Conservation (phyloP, 1,140 invertebrate genomes). For the Vanessa tameamea region DNA sequence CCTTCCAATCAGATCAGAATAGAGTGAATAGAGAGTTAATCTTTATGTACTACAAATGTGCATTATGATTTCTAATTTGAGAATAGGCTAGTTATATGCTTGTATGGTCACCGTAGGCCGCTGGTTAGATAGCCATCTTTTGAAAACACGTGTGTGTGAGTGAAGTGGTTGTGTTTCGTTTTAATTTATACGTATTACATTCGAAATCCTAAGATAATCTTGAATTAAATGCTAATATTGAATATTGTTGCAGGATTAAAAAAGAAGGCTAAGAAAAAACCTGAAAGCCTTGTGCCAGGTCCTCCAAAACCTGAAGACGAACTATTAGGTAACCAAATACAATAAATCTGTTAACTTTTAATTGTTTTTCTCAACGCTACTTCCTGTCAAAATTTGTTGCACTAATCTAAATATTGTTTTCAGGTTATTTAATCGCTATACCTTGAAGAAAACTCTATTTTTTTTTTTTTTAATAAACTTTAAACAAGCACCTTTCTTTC, state of each 20-base stretch:
- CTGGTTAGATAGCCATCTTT: too few relatives aligned
- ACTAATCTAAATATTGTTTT: constrained; percentile 38
- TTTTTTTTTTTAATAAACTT: constrained; percentile 46
- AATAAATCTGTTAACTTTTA: background rate
- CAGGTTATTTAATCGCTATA: constrained; percentile 70
- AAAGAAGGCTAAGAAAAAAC: constrained; percentile 31
- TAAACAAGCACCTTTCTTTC: constrained; percentile 50
- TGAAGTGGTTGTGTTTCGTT: too few relatives aligned
- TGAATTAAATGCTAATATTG: background rate
- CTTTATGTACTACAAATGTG: too few relatives aligned
- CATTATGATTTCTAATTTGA: too few relatives aligned
- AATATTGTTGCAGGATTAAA: constrained; percentile 33
- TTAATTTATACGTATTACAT: too few relatives aligned
- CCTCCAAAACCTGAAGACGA: constrained; percentile 32
- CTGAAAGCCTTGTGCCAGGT: constrained; percentile 11
- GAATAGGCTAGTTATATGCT: too few relatives aligned
- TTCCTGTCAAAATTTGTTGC: background rate
- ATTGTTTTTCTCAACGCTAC: background rate
- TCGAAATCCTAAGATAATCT: too few relatives aligned
- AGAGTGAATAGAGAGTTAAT: too few relatives aligned
- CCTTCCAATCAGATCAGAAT: too few relatives aligned
- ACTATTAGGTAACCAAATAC: constrained; percentile 25
- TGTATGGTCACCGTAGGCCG: too few relatives aligned
- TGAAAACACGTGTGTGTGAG: too few relatives aligned
- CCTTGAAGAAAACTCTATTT: constrained; percentile 50